Percentiles rank a stretch among this genome's conserved stretches.
phyloP scores from a whole-genome alignment of 2,113 vertebrate species.

The Mungos mungo region DNA sequence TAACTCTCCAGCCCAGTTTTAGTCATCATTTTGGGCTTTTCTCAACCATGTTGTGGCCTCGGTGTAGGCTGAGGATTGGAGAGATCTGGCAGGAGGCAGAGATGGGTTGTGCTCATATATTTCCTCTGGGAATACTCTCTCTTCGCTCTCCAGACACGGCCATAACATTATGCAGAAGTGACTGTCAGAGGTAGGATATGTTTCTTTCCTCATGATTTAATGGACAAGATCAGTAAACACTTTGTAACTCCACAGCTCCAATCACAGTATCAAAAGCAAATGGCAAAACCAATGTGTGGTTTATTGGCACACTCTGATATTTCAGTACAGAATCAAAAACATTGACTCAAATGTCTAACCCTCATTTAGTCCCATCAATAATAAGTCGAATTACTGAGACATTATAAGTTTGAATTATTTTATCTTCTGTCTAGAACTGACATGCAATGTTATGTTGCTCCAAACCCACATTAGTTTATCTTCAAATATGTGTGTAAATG shows the following conservation, averaged over 20 bases:
- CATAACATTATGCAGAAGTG: neutral
- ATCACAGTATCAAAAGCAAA: neutral
- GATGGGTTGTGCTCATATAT: fast-evolving
- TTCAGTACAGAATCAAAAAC: neutral
- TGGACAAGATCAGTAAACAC: neutral
- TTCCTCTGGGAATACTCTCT: neutral
- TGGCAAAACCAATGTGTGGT: neutral
- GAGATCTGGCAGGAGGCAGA: neutral
- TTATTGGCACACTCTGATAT: neutral
- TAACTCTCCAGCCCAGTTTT: neutral
- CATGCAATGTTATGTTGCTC: neutral
- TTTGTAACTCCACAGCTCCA: neutral
- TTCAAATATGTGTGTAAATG: neutral
- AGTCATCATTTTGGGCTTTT: neutral
- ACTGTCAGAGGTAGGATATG: neutral
- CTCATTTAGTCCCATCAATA: neutral
- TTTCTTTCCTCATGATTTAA: neutral
- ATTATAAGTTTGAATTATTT: neutral
- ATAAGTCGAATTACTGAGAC: neutral
- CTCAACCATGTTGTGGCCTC: neutral
- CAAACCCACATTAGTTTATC: neutral
- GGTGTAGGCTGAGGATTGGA: neutral
- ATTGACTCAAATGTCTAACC: neutral
- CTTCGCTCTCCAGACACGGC: fast-evolving
- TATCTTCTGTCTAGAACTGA: neutral